These are phyloP conservation scores for Chionoecetes opilio DNA, from an alignment of 1,140 invertebrate species.

Conservation along the genomic window DNA sequence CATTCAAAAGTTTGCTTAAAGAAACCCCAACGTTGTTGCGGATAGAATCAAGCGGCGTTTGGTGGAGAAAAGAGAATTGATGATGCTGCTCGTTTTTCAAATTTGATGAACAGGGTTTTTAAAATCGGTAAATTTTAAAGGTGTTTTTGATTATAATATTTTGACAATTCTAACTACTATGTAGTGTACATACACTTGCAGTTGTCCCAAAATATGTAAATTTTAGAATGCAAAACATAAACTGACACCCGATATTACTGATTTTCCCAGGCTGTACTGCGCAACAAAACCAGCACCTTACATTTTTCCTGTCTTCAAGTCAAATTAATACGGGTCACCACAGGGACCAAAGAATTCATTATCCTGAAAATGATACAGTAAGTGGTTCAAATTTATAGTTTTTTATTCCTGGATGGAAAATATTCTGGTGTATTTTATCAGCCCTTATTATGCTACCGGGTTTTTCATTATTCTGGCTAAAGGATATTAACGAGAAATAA, in stretches of 20 bases:
- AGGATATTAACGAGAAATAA: too few relatives aligned
- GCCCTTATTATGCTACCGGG: too few relatives aligned
- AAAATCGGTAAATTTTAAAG: slow-evolving; percentile 60
- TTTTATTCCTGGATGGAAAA: too few relatives aligned
- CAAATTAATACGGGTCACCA: slow-evolving; percentile 49
- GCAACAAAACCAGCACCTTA: slow-evolving; percentile 74
- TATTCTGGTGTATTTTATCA: too few relatives aligned
- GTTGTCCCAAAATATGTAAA: neutral
- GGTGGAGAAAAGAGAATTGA: slow-evolving; percentile 62
- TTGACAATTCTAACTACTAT: neutral
- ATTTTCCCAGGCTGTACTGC: slow-evolving; percentile 69
- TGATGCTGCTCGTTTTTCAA: slow-evolving; percentile 67
- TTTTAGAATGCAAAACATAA: neutral
- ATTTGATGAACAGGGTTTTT: slow-evolving; percentile 58
- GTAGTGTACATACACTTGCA: neutral
- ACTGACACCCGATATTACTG: neutral
- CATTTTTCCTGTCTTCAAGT: slow-evolving; percentile 74
- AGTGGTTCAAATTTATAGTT: too few relatives aligned
- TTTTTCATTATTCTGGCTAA: too few relatives aligned
- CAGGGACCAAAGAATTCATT: neutral
- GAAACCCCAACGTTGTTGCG: slow-evolving; percentile 69
- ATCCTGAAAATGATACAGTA: neutral
- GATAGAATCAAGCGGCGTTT: slow-evolving; percentile 70
- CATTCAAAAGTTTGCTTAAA: neutral
- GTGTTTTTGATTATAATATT: neutral